phyloP scores from a whole-genome alignment of 2,113 vertebrate genomes.

The Odontophorus gujanensis region DNA sequence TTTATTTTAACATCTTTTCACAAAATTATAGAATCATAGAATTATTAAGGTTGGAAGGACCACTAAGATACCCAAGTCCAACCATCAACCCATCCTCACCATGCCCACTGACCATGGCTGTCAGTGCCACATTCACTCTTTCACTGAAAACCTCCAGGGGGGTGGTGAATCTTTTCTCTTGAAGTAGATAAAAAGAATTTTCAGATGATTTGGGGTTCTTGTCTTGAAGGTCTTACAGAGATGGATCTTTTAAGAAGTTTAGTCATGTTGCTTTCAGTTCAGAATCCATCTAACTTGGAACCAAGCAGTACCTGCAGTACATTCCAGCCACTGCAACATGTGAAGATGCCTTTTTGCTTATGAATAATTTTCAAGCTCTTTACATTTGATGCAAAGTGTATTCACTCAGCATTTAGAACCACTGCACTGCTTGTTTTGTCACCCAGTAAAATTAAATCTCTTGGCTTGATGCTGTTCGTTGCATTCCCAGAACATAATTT shows the following conservation, averaged over 20 bases:
- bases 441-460: background rate
- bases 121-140: too few species aligned
- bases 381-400: fast-evolving
- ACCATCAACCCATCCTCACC: too few species aligned
- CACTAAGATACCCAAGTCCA: too few species aligned
- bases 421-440: background rate
- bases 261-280: background rate
- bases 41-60: too few species aligned
- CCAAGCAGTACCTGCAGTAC: background rate
- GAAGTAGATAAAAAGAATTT: background rate
- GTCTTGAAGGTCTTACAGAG: background rate
- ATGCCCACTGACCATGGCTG: too few species aligned
- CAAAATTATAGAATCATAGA: too few species aligned
- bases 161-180: background rate
- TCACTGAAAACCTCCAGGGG: too few species aligned
- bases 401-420: background rate
- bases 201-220: background rate
- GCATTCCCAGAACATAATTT: background rate
- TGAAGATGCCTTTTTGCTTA: background rate
- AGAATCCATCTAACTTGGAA: background rate
- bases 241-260: background rate
- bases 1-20: background rate
- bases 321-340: background rate
- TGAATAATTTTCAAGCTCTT: background rate
- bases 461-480: background rate